Evolutionary conservation across 2,888 invertebrate genomes (phyloP), one percentile per base, ranked within the genome.

Genomic region (Coelopa pilipes): DNA sequence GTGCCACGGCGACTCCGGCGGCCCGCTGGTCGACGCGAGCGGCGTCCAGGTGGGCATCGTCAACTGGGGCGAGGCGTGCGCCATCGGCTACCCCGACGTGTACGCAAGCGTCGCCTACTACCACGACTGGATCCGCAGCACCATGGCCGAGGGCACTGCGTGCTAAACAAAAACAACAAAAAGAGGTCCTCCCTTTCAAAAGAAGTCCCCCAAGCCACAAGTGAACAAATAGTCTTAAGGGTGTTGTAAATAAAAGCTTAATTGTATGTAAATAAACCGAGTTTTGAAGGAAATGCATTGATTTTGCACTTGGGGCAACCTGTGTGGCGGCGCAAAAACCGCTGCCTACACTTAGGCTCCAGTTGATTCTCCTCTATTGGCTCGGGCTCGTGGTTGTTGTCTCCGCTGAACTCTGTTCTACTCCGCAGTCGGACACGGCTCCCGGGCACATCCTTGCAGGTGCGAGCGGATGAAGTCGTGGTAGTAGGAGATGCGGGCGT

Each of bases 1-100:
- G 7, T 85, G 84, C 67, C 79, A 80, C 50, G 81, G 82, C 9
- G 87, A 87, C 72, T 86, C 83, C n/a, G 87, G 88, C 17, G 85
- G 87, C n/a, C 87, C 87, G 0, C 77, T 87, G 46, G 82, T 83
- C 19, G 84, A 84, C 76, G 68, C 60, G 17, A 79, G 78, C 4
- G 77, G 80, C 0, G 75, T 72, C 11, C 78, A 85, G 0, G 85
- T 87, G 0, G 87, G 86, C 7, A 45, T 87, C 11, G 85, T 87
- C n/a, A 87, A 87, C 74, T 87, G 87, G 86, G 87, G 87, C 10
- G 82, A 85, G 53, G 83, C 87, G 0, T 87, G 87, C 70, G 87
- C 86, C 34, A 72, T 80, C 13, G 87, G 87, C 24, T 82, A 80
- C 65, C 87, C 87, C 0, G 87, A 87, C 79, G 87, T 85, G 0